Percentiles rank a stretch among this genome's conserved stretches.
Conservation (phyloP, 2,113 vertebrate species). For the Alaudala cheleensis region DNA sequence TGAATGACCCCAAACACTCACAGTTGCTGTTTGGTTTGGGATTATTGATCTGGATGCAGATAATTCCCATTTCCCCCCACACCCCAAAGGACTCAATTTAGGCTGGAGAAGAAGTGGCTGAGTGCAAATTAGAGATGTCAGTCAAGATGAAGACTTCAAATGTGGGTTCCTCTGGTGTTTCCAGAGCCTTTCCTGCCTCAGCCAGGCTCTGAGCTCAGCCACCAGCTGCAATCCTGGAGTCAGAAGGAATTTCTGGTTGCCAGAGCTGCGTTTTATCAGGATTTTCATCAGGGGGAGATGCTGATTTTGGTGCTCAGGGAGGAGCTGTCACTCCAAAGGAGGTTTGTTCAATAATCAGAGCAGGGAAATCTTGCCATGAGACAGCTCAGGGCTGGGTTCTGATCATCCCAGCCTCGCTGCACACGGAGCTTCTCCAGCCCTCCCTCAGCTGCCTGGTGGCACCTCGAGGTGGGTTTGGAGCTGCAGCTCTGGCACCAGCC, state of each 20-base stretch:
- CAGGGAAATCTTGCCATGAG: not conserved
- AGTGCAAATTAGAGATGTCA: not conserved
- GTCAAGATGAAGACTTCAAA: not conserved
- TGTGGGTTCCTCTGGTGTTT: not conserved
- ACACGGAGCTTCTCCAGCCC: not conserved
- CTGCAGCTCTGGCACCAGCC: not conserved
- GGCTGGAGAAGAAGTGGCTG: not conserved
- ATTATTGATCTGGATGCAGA: not conserved
- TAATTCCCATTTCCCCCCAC: not conserved
- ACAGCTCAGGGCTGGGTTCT: not conserved
- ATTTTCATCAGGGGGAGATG: not conserved
- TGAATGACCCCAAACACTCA: not conserved
- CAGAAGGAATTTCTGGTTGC: not conserved
- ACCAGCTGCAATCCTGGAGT: not conserved
- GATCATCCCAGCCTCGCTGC: not conserved
- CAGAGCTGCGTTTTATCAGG: not conserved
- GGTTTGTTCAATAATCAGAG: not conserved
- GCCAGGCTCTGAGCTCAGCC: not conserved
- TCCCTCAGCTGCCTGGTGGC: not conserved
- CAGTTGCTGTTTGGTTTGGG: not conserved
- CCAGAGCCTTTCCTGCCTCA: not conserved
- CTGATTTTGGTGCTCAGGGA: not conserved
- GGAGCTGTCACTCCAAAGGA: not conserved
- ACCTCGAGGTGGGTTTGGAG: not conserved
- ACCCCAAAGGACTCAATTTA: not conserved